Evolutionary conservation across 2,888 invertebrate species (phyloP).

Genomic region (Limenitis camilla): DNA sequence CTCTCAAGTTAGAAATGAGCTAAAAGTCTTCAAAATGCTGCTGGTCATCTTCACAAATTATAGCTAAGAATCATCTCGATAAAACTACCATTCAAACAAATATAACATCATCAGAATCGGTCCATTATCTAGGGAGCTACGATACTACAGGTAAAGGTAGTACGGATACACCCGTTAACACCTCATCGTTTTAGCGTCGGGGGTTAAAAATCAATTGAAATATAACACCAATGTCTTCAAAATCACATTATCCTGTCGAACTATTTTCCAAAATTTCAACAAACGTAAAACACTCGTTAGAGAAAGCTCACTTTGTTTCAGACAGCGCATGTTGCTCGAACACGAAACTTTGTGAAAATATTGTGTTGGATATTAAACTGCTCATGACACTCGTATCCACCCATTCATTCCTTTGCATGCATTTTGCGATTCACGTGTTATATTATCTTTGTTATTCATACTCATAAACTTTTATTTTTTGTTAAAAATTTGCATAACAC

Average conservation of each 20-base stretch:
- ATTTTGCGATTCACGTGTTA: conserved; percentile 30
- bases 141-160: no score
- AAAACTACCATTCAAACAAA: no score
- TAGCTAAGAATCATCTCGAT: no score
- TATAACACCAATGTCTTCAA: background rate
- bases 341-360: conserved; percentile 61
- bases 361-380: conserved; percentile 59
- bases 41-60: no score
- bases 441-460: conserved; percentile 20
- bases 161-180: no score
- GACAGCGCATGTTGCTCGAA: conserved; percentile 51
- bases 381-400: conserved; percentile 40
- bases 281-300: conserved; percentile 57
- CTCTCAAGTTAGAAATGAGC: no score
- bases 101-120: no score
- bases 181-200: no score
- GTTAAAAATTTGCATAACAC: no score
- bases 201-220: no score
- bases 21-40: no score
- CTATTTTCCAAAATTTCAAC: conserved; percentile 22
- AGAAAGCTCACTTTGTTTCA: conserved; percentile 51
- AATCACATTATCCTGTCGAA: conserved; percentile 13
- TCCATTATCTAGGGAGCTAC: no score
- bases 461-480: background rate
- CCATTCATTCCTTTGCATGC: conserved; percentile 31